phyloP scores from a whole-genome alignment of 2,888 invertebrate species.

The Ochlodes sylvanus region DNA sequence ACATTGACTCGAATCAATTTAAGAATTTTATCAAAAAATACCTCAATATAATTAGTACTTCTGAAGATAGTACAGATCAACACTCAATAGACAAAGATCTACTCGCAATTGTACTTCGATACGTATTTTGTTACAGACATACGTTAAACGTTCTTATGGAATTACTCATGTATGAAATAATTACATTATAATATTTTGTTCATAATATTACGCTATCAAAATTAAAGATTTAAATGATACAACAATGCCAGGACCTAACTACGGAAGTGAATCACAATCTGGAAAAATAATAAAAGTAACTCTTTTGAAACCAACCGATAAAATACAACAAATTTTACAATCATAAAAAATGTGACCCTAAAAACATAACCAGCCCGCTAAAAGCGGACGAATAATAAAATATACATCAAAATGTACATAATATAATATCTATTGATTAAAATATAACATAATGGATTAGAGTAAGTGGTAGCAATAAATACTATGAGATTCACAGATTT shows the following conservation, averaged over 20 bases:
- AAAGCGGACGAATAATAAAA: slow-evolving; percentile 81
- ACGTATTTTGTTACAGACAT: slow-evolving; percentile 82
- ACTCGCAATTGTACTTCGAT: slow-evolving; percentile 83
- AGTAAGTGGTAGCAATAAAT: slow-evolving; percentile 84
- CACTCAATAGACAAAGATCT: slow-evolving; percentile 67
- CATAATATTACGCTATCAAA: slow-evolving; percentile 60
- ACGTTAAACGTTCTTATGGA: slow-evolving; percentile 70
- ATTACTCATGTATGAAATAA: slow-evolving; percentile 52
- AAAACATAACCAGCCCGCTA: slow-evolving; percentile 79
- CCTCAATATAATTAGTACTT: slow-evolving; percentile 59
- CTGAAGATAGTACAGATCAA: slow-evolving; percentile 65
- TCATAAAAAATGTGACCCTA: slow-evolving; percentile 77
- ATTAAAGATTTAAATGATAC: slow-evolving; percentile 63
- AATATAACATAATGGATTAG: slow-evolving; percentile 82
- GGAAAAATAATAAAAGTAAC: slow-evolving; percentile 68
- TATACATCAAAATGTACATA: slow-evolving; percentile 85
- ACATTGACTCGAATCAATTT: slow-evolving; percentile 71
- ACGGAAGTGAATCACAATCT: slow-evolving; percentile 69
- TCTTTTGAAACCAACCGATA: slow-evolving; percentile 74
- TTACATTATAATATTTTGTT: slow-evolving; percentile 50
- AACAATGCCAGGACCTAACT: slow-evolving; percentile 69
- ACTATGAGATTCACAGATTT: slow-evolving; percentile 85
- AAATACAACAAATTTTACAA: slow-evolving; percentile 82
- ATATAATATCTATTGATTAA: slow-evolving; percentile 82
- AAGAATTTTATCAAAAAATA: slow-evolving; percentile 77